Evolutionary conservation across 2,888 invertebrate genomes (phyloP).

Genomic region (Ornithoptera alexandrae): DNA sequence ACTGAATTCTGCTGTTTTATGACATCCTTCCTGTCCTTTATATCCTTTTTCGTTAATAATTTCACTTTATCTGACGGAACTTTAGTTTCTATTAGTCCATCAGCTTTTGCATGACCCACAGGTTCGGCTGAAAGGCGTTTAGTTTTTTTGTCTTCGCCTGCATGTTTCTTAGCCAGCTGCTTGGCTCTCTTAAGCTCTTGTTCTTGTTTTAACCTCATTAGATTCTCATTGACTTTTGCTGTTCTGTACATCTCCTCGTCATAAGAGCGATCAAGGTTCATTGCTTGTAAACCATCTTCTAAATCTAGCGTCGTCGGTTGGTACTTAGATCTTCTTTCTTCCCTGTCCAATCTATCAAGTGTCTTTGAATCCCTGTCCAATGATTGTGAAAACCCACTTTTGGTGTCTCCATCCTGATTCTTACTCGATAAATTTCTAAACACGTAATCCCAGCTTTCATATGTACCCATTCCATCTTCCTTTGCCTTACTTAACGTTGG

Average conservation of each 20-base stretch:
- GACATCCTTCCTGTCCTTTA: conserved; percentile 65
- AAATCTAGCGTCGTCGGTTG: conserved; percentile 77
- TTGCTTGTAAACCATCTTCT: conserved; percentile 78
- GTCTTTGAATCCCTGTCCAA: conserved; percentile 71
- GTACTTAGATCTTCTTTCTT: conserved; percentile 67
- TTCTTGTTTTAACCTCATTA: conserved; percentile 68
- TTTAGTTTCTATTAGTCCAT: conserved; percentile 59
- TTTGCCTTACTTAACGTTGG: conserved; percentile 75
- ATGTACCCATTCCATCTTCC: conserved; percentile 84
- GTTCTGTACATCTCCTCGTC: conserved; percentile 70
- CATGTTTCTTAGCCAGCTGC: conserved; percentile 55
- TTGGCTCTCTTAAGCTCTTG: conserved; percentile 63
- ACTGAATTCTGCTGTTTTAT: conserved; percentile 63
- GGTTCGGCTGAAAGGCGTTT: conserved; percentile 58
- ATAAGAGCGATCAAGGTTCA: conserved; percentile 71
- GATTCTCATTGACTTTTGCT: conserved; percentile 75
- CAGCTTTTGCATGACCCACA: conserved; percentile 59
- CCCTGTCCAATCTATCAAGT: conserved; percentile 66
- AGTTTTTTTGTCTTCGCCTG: conserved; percentile 56
- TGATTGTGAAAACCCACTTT: conserved; percentile 82
- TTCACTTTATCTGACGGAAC: conserved; percentile 69
- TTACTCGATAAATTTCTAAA: conserved; percentile 87
- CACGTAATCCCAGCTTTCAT: conserved; percentile 90
- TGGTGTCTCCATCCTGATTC: conserved; percentile 84
- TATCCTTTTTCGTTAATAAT: conserved; percentile 63